Evolutionary conservation across 2,113 vertebrate genomes (phyloP).

Genomic region (Thamnophis sirtalis): DNA sequence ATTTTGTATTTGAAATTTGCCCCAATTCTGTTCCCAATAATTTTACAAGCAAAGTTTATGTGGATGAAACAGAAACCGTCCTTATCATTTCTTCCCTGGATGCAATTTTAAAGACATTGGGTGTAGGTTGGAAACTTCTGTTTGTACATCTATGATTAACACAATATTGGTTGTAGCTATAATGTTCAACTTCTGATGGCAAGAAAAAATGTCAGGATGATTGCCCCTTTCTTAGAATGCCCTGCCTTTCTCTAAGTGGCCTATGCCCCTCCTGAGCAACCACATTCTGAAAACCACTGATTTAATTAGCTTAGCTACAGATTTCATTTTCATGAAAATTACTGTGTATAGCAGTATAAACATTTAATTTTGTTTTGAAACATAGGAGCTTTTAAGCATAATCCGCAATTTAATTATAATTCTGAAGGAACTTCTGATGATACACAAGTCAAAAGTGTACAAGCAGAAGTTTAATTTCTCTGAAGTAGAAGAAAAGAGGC

Average conservation of each 20-base stretch:
- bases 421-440: neutral
- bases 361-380: neutral
- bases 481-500: neutral
- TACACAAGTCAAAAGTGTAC: neutral
- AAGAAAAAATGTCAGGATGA: neutral
- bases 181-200: neutral
- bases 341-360: slow-evolving; percentile 2
- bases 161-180: too few species aligned
- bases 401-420: neutral
- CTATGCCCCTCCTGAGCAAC: neutral
- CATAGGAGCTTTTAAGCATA: neutral
- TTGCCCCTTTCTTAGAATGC: neutral
- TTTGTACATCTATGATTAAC: neutral
- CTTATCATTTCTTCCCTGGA: neutral
- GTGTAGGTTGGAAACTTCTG: neutral
- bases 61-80: neutral
- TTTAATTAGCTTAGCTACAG: neutral
- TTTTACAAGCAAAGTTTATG: neutral
- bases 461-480: neutral
- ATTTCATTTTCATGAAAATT: slow-evolving; percentile 4
- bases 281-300: neutral
- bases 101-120: neutral
- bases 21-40: neutral
- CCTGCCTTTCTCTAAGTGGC: neutral
- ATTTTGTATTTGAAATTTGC: neutral